Base-by-base conservation (phyloP, 2,113 vertebrate species). In the Octodon degus region DNA sequence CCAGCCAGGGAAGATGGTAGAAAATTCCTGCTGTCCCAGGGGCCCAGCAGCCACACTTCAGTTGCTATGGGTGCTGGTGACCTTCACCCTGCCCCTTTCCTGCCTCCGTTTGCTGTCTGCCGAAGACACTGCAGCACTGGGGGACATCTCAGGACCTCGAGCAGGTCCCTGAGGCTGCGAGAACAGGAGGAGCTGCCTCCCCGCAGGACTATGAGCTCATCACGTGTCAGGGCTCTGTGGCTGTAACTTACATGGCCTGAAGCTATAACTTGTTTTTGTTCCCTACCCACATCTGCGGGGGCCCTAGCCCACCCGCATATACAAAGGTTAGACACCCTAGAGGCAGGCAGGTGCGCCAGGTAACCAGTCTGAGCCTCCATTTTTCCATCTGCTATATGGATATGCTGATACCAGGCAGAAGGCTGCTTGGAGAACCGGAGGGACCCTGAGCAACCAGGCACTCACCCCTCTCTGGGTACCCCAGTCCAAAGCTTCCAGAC, bases 261-360 rank as follows among this genome's bases (percentile, higher is more conserved):
- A 34, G 76, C 19, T 3, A 0, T 24, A 1, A 47, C 40, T 14
- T 50, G 17, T 16, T 17, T 60, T n/a, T 47, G n/a, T 16, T 24
- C 27, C 50, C 17, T 24, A 5, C 16, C 25, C 27, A 4, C 7
- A 0, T 4, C 60, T 16, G 1, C 0, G 0, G 7, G 13, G 2
- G 8, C 86, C 3, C 7, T 34, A 16, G 14, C 32, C 16, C 16
- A 34, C 12, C 19, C 2, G 32, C 43, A 72, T 10, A 3, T 8
- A 20, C n/a, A 22, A n/a, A 60, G 63, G 10, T 13, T 58, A 62
- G 84, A 27, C 17, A 24, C 55, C 68, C 34, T 7, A 8, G 63
- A 58, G 30, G 6, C 50, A 24, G 53, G 30, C 25, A 10, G 40
- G 30, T 47, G 9, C 0, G 27, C 4, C 76, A 82, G 77, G 5